These are phyloP conservation scores for Procambarus virginalis DNA, from an alignment of 1,140 invertebrate species.

Conservation along the genomic window DNA sequence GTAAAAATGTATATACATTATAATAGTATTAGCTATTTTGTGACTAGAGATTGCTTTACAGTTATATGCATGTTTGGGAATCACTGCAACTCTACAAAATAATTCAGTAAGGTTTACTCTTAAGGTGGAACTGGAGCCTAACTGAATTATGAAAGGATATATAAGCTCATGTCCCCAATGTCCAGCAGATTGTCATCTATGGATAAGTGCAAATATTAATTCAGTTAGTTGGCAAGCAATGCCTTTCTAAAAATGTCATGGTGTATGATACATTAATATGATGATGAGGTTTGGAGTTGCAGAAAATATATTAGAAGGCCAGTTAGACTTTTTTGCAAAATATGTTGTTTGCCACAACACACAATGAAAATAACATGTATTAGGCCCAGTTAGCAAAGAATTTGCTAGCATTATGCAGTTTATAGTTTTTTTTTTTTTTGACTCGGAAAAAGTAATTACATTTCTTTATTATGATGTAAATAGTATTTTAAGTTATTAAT, in stretches of 20 bases:
- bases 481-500: too few relatives aligned
- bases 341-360: too few relatives aligned
- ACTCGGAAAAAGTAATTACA: too few relatives aligned
- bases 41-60: slow-evolving; percentile 27
- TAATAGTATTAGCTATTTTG: slow-evolving; percentile 18
- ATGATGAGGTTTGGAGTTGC: neutral
- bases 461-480: too few relatives aligned
- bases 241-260: neutral
- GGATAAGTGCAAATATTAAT: neutral
- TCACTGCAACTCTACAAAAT: neutral
- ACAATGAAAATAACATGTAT: too few relatives aligned
- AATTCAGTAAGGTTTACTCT: neutral
- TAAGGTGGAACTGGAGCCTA: neutral
- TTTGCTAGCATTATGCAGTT: too few relatives aligned
- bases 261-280: neutral
- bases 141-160: neutral
- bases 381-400: too few relatives aligned
- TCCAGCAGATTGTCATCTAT: neutral
- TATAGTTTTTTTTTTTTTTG: too few relatives aligned
- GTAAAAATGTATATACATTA: slow-evolving; percentile 26
- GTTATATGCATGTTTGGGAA: slow-evolving; percentile 17
- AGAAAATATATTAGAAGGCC: neutral
- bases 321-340: too few relatives aligned
- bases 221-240: neutral
- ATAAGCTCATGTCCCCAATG: neutral